Evolutionary conservation across 2,113 vertebrate genomes (phyloP).

Genomic region (Pachypanchax playfairii): DNA sequence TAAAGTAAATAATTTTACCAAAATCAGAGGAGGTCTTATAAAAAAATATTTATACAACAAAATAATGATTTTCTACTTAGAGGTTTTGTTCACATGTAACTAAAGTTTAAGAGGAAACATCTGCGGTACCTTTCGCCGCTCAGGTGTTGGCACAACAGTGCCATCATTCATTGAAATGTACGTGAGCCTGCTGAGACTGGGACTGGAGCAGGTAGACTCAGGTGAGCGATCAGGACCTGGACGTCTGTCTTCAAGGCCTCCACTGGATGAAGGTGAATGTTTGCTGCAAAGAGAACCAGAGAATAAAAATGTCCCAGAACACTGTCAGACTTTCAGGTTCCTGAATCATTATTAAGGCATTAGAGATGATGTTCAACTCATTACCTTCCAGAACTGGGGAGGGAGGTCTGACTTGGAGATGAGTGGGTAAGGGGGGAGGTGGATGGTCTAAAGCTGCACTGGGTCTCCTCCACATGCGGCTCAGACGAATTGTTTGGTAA

Average conservation of each 20-base stretch:
- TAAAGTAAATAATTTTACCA: too few relatives aligned
- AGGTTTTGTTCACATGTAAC: too few relatives aligned
- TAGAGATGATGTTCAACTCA: background rate
- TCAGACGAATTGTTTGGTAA: constrained; percentile 51
- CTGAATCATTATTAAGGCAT: too few relatives aligned
- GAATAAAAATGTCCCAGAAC: background rate
- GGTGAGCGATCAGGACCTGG: constrained; percentile 66
- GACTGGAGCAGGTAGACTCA: constrained; percentile 77
- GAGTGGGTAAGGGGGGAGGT: constrained; percentile 93
- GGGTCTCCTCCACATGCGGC: constrained; percentile 75
- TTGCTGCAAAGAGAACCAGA: constrained; percentile 40
- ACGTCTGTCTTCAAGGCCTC: constrained; percentile 49
- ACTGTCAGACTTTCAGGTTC: background rate
- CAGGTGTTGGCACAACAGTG: constrained; percentile 58
- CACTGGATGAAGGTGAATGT: constrained; percentile 51
- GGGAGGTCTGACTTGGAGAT: constrained; percentile 89
- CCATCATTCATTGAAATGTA: constrained; percentile 86
- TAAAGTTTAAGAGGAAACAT: too few relatives aligned
- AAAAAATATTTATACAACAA: too few relatives aligned
- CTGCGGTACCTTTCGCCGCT: constrained; percentile 74
- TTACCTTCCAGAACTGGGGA: constrained; percentile 73
- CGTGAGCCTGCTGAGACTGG: constrained; percentile 86
- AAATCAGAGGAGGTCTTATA: too few relatives aligned
- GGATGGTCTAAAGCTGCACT: constrained; percentile 88
- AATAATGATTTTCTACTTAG: too few relatives aligned